Conservation (phyloP, 2,797 vertebrate species). For the Lacerta viridis region DNA sequence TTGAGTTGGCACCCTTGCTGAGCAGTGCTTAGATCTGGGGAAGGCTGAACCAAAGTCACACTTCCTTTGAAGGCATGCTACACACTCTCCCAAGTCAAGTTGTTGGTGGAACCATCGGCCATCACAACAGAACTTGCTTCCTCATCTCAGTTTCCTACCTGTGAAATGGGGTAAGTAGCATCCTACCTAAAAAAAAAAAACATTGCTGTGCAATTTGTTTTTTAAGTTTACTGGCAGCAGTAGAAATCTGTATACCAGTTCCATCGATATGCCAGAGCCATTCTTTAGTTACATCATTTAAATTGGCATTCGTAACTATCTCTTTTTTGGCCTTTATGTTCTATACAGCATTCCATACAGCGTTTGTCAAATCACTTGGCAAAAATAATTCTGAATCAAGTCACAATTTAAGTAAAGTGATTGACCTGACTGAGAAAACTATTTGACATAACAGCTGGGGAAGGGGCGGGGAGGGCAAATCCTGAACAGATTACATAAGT, state of each 20-base stretch:
- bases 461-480: no score
- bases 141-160: neutral
- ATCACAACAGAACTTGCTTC: neutral
- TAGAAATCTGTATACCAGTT: neutral
- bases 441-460: neutral
- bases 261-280: neutral
- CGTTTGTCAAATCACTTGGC: neutral
- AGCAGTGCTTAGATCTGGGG: neutral
- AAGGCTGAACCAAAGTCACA: neutral
- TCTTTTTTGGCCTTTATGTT: neutral
- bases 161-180: neutral
- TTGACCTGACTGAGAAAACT: neutral
- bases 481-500: neutral
- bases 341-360: neutral
- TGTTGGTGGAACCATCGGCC: neutral
- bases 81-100: neutral
- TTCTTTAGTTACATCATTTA: neutral
- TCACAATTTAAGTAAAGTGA: neutral
- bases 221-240: neutral
- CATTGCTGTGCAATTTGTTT: neutral
- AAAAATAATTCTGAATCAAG: neutral
- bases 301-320: neutral
- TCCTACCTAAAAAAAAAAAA: neutral
- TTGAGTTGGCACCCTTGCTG: no score
- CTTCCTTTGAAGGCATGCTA: no score